Conservation (phyloP, 2,888 invertebrate genomes). For the Dynastes tityus region DNA sequence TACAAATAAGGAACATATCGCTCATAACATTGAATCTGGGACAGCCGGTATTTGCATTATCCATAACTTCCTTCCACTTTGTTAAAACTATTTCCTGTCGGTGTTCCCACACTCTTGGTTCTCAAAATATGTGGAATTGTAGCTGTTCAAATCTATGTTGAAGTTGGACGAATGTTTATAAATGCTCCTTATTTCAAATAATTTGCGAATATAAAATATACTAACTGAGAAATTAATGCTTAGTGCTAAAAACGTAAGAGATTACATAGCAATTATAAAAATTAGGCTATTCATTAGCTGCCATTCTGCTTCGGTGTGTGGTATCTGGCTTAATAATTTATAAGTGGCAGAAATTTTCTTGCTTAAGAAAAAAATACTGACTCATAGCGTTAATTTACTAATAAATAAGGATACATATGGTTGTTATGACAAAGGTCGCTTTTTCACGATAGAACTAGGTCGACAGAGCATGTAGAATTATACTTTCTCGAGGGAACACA, state of each 20-base stretch:
- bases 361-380: conserved; percentile 19
- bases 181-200: no score
- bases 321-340: conserved; percentile 21
- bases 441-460: conserved; percentile 31
- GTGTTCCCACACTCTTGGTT: no score
- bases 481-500: conserved; percentile 12
- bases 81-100: no score
- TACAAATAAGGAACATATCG: no score
- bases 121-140: no score
- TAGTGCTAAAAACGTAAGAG: not conserved
- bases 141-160: no score
- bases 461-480: conserved; percentile 11
- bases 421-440: conserved; percentile 29
- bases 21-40: no score
- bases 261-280: not conserved
- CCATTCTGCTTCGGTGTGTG: not conserved
- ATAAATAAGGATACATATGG: conserved; percentile 32
- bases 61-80: no score
- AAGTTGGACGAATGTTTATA: no score
- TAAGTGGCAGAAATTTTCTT: conserved; percentile 16
- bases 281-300: no score
- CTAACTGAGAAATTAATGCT: not conserved
- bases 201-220: no score
- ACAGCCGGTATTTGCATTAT: no score
- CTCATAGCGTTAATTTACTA: conserved; percentile 38